These are phyloP conservation scores for Callipepla californica DNA, from an alignment of 2,113 vertebrate species.

Conservation along the genomic window DNA sequence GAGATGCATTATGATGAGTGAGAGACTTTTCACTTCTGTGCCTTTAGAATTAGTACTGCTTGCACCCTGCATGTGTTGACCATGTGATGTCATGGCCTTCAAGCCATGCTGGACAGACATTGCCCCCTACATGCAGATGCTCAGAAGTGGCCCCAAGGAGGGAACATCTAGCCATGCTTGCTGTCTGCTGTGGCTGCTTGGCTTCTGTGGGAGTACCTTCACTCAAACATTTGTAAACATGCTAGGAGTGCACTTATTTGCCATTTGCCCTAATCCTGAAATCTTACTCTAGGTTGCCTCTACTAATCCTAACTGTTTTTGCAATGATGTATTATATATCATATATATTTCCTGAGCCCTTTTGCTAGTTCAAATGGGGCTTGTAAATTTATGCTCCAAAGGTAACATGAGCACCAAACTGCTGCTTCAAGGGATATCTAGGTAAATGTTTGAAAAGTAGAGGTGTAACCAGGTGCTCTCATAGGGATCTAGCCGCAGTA, in stretches of 20 bases:
- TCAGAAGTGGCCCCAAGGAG: neutral
- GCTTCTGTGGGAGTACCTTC: neutral
- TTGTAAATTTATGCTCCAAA: neutral
- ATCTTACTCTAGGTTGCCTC: neutral
- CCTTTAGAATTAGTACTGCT: neutral
- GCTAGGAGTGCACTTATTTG: neutral
- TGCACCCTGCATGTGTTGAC: accelerated
- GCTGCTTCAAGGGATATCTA: neutral
- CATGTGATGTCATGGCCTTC: accelerated
- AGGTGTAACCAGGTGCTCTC: neutral
- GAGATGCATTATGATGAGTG: neutral
- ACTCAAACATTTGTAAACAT: neutral
- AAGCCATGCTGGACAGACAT: accelerated
- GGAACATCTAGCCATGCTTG: neutral
- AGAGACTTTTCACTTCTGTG: neutral
- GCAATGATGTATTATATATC: neutral
- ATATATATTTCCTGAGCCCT: neutral
- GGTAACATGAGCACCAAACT: neutral
- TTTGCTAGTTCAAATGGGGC: neutral
- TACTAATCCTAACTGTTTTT: neutral
- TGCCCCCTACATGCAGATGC: accelerated
- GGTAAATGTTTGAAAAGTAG: neutral
- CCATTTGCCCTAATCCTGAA: neutral
- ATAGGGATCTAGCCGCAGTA: neutral
- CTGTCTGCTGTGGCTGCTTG: accelerated